phyloP scores from a whole-genome alignment of 2,888 invertebrate species.

The Slavum lentiscoides region DNA sequence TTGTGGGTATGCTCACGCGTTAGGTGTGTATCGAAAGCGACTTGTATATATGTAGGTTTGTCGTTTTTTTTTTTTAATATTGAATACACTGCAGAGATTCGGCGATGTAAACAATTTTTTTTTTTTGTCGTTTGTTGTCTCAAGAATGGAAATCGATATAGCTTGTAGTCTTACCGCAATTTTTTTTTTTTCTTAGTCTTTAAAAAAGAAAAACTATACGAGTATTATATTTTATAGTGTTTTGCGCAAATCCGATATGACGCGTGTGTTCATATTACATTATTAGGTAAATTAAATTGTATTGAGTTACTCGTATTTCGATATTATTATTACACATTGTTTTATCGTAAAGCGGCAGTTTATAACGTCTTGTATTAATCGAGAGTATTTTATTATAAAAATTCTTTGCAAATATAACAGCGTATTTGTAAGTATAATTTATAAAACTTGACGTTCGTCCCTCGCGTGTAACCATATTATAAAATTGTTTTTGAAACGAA shows the following conservation, averaged over 20 bases:
- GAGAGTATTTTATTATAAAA: too few relatives aligned
- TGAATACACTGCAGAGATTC: neutral
- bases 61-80: neutral
- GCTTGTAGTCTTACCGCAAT: neutral
- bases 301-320: constrained; percentile 38
- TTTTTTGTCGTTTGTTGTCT: neutral
- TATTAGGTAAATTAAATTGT: neutral
- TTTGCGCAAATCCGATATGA: neutral
- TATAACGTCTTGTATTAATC: too few relatives aligned
- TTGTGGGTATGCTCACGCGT: neutral
- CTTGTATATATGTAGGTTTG: neutral
- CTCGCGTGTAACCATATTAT: too few relatives aligned
- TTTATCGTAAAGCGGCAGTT: neutral
- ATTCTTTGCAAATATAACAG: too few relatives aligned
- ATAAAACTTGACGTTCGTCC: too few relatives aligned
- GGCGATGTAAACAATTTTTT: constrained; percentile 1
- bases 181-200: constrained; percentile 6
- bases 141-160: neutral
- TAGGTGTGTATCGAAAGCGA: too few relatives aligned
- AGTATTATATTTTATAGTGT: neutral
- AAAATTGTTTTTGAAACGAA: too few relatives aligned
- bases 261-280: too few relatives aligned
- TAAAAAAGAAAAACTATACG: neutral
- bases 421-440: too few relatives aligned
- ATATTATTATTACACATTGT: neutral